Evolutionary conservation across 2,888 invertebrate species (phyloP).

Genomic region (Platycnemis pennipes): DNA sequence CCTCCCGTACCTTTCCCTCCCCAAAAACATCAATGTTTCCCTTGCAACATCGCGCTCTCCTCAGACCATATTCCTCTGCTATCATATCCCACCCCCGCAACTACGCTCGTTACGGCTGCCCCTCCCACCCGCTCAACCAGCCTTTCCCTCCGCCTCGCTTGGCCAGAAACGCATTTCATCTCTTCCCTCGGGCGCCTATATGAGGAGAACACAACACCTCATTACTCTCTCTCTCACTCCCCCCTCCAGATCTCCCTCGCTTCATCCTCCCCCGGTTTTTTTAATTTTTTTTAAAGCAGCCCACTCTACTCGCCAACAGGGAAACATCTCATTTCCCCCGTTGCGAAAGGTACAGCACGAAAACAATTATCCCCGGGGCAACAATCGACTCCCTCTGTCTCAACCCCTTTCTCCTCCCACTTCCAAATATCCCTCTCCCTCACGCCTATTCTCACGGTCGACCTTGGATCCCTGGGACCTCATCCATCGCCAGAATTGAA

Average conservation of each 20-base stretch:
- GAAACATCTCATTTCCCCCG: background rate
- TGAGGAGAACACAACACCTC: constrained; percentile 67
- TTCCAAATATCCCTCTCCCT: background rate
- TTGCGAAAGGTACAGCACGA: constrained; percentile 40
- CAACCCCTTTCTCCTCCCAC: constrained; percentile 10
- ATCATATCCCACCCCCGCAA: background rate
- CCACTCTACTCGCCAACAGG: background rate
- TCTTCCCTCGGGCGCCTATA: constrained; percentile 45
- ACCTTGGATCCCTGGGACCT: background rate
- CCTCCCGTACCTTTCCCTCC: background rate
- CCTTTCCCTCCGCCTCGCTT: background rate
- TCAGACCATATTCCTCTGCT: background rate
- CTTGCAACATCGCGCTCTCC: background rate
- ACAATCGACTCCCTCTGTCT: constrained; percentile 28
- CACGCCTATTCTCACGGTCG: background rate
- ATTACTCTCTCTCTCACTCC: constrained; percentile 42
- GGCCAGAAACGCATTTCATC: constrained; percentile 53
- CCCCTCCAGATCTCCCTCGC: background rate
- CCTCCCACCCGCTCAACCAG: background rate
- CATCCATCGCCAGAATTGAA: background rate
- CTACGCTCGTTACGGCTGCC: background rate
- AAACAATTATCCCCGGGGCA: constrained; percentile 64
- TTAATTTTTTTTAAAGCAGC: background rate
- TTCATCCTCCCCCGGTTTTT: background rate
- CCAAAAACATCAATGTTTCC: background rate